A percentile compares a stretch with the other conserved stretches of the same genome.
Conservation (phyloP, 1,140 invertebrate genomes). For the Araneus ventricosus region DNA sequence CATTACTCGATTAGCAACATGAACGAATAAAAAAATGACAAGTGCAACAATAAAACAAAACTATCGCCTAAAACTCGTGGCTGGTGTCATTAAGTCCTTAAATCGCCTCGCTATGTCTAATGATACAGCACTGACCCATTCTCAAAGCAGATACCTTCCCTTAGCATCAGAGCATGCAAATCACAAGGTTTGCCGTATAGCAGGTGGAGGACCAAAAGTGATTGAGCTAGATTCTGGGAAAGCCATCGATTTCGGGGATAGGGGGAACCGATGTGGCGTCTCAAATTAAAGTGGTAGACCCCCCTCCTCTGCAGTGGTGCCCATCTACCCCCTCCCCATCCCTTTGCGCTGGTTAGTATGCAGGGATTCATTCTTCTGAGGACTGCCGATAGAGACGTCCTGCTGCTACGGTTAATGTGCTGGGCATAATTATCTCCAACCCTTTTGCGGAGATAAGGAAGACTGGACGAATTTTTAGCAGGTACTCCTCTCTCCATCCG, state of each 20-base stretch:
- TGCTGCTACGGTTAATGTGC: neutral
- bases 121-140: slow-evolving; percentile 7
- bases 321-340: neutral
- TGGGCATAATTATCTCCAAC: slow-evolving; percentile 17
- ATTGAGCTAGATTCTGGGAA: slow-evolving; percentile 29
- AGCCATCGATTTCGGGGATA: slow-evolving; percentile 48
- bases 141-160: neutral
- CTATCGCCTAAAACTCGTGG: neutral
- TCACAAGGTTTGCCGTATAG: neutral
- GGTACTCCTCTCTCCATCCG: neutral
- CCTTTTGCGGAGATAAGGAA: slow-evolving; percentile 8
- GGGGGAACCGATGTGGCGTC: neutral
- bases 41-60: slow-evolving; percentile 1
- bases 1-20: neutral
- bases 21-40: neutral
- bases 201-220: slow-evolving; percentile 23
- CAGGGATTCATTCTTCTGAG: neutral
- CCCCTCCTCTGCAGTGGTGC: neutral
- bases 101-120: neutral
- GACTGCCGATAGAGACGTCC: neutral
- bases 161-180: slow-evolving; percentile 42
- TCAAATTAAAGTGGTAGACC: neutral
- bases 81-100: slow-evolving; percentile 2
- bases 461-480: slow-evolving; percentile 2
- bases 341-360: slow-evolving; percentile 22